phyloP scores from a whole-genome alignment of 2,888 invertebrate genomes.

The Camptogramma bilineatum region DNA sequence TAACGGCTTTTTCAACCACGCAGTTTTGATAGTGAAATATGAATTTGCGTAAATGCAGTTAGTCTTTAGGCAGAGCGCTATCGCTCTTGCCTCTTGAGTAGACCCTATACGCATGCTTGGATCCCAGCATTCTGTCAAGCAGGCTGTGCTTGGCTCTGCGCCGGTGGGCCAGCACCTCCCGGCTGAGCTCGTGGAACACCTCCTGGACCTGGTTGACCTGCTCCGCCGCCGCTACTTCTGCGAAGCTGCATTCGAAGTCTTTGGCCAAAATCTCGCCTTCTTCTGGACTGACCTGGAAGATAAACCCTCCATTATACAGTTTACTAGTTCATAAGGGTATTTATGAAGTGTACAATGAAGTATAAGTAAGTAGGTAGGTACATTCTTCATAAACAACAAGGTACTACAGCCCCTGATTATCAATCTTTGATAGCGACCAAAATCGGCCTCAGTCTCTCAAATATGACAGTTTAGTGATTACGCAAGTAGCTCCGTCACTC shows the following conservation, averaged over 20 bases:
- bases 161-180: constrained; percentile 91
- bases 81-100: constrained; percentile 96
- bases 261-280: constrained; percentile 95
- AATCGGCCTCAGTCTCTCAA: too few species aligned
- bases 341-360: too few species aligned
- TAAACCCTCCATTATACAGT: too few species aligned
- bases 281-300: constrained; percentile 89
- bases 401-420: too few species aligned
- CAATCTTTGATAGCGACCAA: too few species aligned
- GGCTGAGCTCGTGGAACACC: constrained; percentile 93
- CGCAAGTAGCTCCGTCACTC: too few species aligned
- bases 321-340: too few species aligned
- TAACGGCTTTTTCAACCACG: too few species aligned
- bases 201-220: constrained; percentile 94
- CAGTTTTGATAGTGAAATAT: too few species aligned
- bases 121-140: constrained; percentile 93
- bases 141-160: constrained; percentile 94
- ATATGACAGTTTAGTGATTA: too few species aligned
- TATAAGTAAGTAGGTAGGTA: too few species aligned
- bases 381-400: too few species aligned
- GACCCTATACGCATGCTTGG: constrained; percentile 88
- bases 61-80: constrained; percentile 94
- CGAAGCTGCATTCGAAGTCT: constrained; percentile 94
- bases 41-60: constrained; percentile 38
- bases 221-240: constrained; percentile 95